Base-by-base conservation (phyloP, 2,113 vertebrate genomes). In the Microtus richardsoni region DNA sequence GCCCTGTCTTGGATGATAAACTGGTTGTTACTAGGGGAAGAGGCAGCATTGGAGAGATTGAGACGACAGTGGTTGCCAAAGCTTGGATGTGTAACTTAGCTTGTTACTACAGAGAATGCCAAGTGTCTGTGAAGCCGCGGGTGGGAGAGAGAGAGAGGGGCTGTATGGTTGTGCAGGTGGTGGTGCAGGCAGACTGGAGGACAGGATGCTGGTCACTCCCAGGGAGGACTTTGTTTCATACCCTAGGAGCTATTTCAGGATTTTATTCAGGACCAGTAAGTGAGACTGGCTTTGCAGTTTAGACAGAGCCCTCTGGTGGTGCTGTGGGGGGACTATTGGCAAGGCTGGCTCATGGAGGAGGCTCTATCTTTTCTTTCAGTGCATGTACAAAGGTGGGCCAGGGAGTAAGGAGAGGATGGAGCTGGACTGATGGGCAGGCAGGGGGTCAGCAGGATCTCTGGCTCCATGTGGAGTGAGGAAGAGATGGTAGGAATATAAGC, bases 271-370 rank as follows among this genome's bases (percentile, higher is more conserved):
- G 22, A 62, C n/a, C 1, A 0, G 5, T 2, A 17, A 19, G 52
- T 54, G 8, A 39, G 30, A 22, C n/a, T 33, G 30, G 80, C 1
- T 52, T 44, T 80, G 70, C 49, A 12, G 24, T 85, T 93, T 49
- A 52, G 80, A 91, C 71, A 93, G 66, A 58, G 88, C 54, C 77
- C 60, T 41, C 49, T 85, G 91, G 44, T 58, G 75, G 86, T 82
- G 71, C 12, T 52, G 16, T 10, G n/a, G 49, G 77, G 79, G 22
- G 30, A 22, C 3, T 19, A 4, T 47, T 21, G 33, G 13, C 12
- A 26, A 82, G 36, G 52, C 52, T 14, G 33, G 33, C 41, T 77
- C 12, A 4, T 60, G 17, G 14, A n/a, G 33, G 62, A 70, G 44
- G 39, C 10, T 21, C 28, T 12, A 0, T 1, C 2, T 0, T 54